Evolutionary conservation across 2,888 invertebrate genomes (phyloP).

Genomic region (Celastrina argiolus): DNA sequence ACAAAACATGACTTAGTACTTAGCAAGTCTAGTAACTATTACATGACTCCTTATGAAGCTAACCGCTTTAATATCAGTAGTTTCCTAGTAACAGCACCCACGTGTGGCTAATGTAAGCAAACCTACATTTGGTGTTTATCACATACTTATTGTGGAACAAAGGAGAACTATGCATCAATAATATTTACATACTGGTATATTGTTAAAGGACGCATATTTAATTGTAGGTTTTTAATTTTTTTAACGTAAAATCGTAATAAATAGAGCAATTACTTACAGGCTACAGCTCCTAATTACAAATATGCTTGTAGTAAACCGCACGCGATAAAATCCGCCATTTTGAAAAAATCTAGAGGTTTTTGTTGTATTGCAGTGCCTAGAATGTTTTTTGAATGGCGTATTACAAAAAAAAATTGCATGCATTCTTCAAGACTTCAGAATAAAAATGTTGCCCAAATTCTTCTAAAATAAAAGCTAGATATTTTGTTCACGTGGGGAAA

Average conservation of each 20-base stretch:
- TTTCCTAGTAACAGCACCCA: slow-evolving; percentile 42
- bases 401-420: too few relatives aligned
- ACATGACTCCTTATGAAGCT: slow-evolving; percentile 1
- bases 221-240: too few relatives aligned
- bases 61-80: slow-evolving; percentile 12
- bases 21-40: background rate
- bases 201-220: background rate
- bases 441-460: background rate
- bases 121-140: slow-evolving; percentile 28
- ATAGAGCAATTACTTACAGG: too few relatives aligned
- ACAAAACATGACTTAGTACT: too few relatives aligned
- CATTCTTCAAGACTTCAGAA: background rate
- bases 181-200: background rate
- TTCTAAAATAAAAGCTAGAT: background rate
- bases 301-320: too few relatives aligned
- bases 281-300: too few relatives aligned
- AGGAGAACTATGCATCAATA: slow-evolving; percentile 22
- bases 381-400: too few relatives aligned
- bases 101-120: slow-evolving; percentile 35
- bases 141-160: slow-evolving; percentile 24
- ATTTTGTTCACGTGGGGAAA: background rate
- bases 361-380: too few relatives aligned
- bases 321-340: too few relatives aligned
- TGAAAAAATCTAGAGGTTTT: too few relatives aligned
- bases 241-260: too few relatives aligned